Percentiles rank a stretch among this genome's conserved stretches.
Evolutionary conservation across 2,888 invertebrate genomes (phyloP).

Genomic region (Ryuthela nishihirai): DNA sequence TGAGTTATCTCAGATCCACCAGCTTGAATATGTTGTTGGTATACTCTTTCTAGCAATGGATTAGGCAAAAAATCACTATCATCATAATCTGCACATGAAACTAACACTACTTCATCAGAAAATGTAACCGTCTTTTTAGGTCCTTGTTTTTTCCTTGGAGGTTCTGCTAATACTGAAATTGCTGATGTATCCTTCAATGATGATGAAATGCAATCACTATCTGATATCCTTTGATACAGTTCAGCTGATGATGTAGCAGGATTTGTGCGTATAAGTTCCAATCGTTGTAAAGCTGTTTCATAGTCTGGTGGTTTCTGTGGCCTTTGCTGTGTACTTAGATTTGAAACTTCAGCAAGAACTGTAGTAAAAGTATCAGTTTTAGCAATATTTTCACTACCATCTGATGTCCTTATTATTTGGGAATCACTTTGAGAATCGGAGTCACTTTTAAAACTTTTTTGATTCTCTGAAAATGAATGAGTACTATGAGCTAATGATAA

Average conservation of each 20-base stretch:
- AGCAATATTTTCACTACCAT: too few species aligned
- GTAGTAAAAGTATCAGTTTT: too few species aligned
- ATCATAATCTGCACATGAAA: constrained; percentile 87
- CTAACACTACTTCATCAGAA: constrained; percentile 88
- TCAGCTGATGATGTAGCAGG: neutral
- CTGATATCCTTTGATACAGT: neutral
- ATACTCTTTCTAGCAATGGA: constrained; percentile 78
- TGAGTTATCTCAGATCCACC: constrained; percentile 31
- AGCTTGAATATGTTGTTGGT: constrained; percentile 56
- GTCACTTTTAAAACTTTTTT: too few species aligned
- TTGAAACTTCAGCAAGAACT: too few species aligned
- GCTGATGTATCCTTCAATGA: neutral
- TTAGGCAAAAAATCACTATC: constrained; percentile 89
- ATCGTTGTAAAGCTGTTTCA: constrained; percentile 42
- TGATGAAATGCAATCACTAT: neutral
- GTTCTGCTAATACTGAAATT: neutral
- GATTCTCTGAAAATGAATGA: too few species aligned
- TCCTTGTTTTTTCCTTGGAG: constrained; percentile 47
- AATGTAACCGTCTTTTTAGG: constrained; percentile 88
- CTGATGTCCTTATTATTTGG: too few species aligned
- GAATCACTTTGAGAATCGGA: too few species aligned
- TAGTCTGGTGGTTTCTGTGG: constrained; percentile 43
- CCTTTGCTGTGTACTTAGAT: constrained; percentile 13
- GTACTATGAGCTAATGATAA: too few species aligned
- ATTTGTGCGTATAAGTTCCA: constrained; percentile 35